Base-by-base conservation (phyloP, 2,113 vertebrate genomes). In the Dicerorhinus sumatrensis region DNA sequence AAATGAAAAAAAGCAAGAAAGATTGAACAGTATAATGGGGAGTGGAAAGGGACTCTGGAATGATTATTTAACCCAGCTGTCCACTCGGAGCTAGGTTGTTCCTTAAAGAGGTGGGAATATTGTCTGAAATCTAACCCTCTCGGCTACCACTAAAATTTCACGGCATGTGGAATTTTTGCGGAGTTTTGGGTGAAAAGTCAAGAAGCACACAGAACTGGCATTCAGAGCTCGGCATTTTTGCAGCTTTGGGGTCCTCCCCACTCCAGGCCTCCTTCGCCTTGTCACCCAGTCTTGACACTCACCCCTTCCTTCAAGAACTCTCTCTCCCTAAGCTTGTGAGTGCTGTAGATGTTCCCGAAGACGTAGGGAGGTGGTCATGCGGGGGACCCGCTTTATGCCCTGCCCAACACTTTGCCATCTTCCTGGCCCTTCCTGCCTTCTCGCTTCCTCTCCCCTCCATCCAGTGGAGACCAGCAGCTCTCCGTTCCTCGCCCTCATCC, bases 351-450 rank as follows among this genome's bases (percentile, higher is more conserved):
- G 36, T n/a, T 60, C 58, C 62, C 12, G 21, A 60, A 29, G 62
- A 23, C 1, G 2, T 20, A 4, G 25, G 54, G 5, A 12, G 8
- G 31, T 11, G 65, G 36, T 33, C 56, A 1, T 0, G 0, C 5
- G 29, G 23, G 18, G 36, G 60, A 13, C 33, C 20, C 29, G 5
- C 6, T 23, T 5, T 31, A 6, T 21, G n/a, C 29, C 8, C 0
- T 7, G 25, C 17, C 67, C 4, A 2, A 11, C 11, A 4, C 33
- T 4, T 13, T 6, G 39, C 29, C 60, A 0, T 9, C 27, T 60
- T 58, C 79, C 72, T 46, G 46, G 14, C 4, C 39, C 33, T 51
- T 21, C n/a, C 36, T 65, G 8, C 6, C 11, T 21, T 31, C 27
- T 69, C 18, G 1, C 31, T 27, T 42, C 46, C 23, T 67, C 46